These are phyloP conservation scores for Drosophila eugracilis DNA, from an alignment of 1,140 invertebrate species.

Conservation along the genomic window DNA sequence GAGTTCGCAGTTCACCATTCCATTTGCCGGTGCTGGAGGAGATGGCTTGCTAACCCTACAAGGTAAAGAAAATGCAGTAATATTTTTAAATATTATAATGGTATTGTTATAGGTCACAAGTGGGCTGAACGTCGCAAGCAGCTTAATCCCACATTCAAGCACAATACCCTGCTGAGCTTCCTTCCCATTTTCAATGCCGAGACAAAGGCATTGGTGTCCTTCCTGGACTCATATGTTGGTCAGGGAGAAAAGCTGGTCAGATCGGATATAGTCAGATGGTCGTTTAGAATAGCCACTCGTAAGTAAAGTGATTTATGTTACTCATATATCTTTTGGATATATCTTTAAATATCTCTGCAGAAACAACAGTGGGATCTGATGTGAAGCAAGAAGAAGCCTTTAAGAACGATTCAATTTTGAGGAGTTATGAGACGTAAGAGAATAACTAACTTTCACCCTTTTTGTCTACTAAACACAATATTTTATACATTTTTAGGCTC, in stretches of 20 bases:
- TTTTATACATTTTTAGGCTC: neutral
- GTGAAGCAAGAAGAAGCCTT: constrained; percentile 8
- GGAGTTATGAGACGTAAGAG: constrained; percentile 39
- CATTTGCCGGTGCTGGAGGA: constrained; percentile 29
- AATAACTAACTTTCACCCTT: too few species aligned
- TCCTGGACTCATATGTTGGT: constrained; percentile 28
- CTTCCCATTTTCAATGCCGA: constrained; percentile 63
- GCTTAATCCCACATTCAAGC: constrained; percentile 58
- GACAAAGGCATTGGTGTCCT: constrained; percentile 19
- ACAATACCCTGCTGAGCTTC: constrained; percentile 62
- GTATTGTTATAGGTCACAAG: constrained; percentile 23
- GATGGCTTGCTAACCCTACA: constrained; percentile 43
- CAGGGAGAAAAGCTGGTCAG: constrained; percentile 32
- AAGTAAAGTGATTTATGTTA: constrained; percentile 21
- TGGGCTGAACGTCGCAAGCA: constrained; percentile 59
- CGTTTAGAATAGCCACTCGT: constrained; percentile 52
- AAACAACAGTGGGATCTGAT: constrained; percentile 60
- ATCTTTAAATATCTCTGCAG: constrained; percentile 23
- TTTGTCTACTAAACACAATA: too few species aligned
- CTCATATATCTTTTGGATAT: too few species aligned
- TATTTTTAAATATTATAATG: neutral
- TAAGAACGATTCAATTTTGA: neutral
- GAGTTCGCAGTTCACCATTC: neutral
- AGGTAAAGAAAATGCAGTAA: constrained; percentile 22
- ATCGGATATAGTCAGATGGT: constrained; percentile 34